Percentiles rank a stretch among this genome's conserved stretches.
Conservation (phyloP, 2,113 vertebrate species). For the Arenaria interpres region DNA sequence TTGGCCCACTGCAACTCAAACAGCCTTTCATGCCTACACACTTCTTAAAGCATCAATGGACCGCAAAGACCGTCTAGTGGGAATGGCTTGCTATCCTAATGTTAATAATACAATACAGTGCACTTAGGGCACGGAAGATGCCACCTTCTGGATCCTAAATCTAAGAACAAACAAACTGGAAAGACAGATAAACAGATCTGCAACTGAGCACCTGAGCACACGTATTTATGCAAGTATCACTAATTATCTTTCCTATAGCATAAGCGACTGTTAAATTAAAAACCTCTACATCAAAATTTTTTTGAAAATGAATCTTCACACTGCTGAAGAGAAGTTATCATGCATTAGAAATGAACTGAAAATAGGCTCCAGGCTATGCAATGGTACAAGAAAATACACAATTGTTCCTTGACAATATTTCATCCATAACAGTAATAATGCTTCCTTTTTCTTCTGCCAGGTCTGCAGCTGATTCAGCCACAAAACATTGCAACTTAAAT, state of each 20-base stretch:
- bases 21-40: conserved; percentile 73
- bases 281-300: conserved; percentile 9
- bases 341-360: neutral
- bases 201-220: neutral
- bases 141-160: conserved; percentile 55
- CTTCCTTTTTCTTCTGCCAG: neutral
- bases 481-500: neutral
- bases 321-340: conserved; percentile 7
- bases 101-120: conserved; percentile 78
- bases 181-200: conserved; percentile 1
- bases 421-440: fast-evolving
- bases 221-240: conserved; percentile 17
- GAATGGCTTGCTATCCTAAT: conserved; percentile 69
- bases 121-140: conserved; percentile 43
- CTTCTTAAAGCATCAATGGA: conserved; percentile 69
- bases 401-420: neutral
- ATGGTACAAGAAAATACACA: neutral
- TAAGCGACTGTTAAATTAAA: conserved; percentile 14
- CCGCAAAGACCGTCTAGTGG: conserved; percentile 76
- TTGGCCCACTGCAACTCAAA: conserved; percentile 73
- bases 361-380: neutral
- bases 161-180: conserved; percentile 49
- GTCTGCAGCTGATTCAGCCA: neutral
- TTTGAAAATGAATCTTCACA: conserved; percentile 21
- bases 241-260: neutral